phyloP scores from a whole-genome alignment of 2,113 vertebrate species.

The Colaptes auratus region DNA sequence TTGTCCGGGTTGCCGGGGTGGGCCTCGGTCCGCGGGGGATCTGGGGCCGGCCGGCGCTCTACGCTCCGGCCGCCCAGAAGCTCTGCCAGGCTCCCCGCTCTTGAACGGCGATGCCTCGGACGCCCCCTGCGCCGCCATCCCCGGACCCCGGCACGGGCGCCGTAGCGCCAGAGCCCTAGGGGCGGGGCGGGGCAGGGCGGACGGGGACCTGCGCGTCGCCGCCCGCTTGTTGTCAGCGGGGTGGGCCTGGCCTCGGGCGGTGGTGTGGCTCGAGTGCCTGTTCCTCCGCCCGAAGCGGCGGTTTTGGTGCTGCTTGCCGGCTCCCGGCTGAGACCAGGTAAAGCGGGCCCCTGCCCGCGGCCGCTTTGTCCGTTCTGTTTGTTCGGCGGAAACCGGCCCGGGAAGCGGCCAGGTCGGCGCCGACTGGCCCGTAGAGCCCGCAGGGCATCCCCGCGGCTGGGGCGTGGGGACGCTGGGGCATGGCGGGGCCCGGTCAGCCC shows the following conservation, averaged over 20 bases:
- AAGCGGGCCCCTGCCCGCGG: not conserved
- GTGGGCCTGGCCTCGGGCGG: not conserved
- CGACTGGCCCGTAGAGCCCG: not conserved
- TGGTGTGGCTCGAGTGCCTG: not conserved
- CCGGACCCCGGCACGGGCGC: not conserved
- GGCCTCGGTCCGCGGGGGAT: not conserved
- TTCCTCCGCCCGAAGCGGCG: not conserved
- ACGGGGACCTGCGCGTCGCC: not conserved
- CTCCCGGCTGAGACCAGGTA: not conserved
- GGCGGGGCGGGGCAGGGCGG: not conserved
- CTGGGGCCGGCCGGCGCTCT: not conserved
- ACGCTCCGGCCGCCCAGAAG: too few relatives aligned
- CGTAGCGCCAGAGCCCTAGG: too few relatives aligned
- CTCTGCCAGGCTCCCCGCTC: not conserved
- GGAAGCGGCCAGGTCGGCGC: not conserved
- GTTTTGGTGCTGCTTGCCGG: not conserved
- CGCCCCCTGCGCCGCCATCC: not conserved
- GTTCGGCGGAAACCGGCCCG: too few relatives aligned
- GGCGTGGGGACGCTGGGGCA: not conserved
- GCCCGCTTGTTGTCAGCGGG: not conserved
- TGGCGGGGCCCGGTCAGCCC: not conserved
- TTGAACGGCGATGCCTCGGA: not conserved
- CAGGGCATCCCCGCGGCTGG: not conserved
- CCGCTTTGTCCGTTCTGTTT: not conserved
- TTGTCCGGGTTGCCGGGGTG: not conserved